Evolutionary conservation across 92 coral and sea anemone genomes (phyloP), one percentile per base, ranked within the genome.

Genomic region (Nematostella vectensis): DNA sequence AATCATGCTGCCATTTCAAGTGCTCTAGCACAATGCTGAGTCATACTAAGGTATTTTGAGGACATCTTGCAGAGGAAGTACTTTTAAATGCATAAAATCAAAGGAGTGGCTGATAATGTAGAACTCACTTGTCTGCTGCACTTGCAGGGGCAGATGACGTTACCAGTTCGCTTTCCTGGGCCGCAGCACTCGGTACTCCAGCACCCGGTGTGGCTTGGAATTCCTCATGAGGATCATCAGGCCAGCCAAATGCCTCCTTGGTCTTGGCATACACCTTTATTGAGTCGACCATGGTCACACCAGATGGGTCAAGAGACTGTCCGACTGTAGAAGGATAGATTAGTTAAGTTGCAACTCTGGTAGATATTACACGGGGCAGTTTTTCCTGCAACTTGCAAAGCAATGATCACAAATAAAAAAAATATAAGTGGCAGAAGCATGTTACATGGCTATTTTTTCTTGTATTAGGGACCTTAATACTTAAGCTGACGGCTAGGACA

Each of bases 171-270:
- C 61, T 77, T 62, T 88, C 95, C 19, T 80, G 68, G 54, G 62
- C 68, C 2, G 70, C 42, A 15, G 94, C 21, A 27, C 78, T 67
- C 15, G 62, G 73, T 18, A 50, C 31, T 21, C 80, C 80, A 27
- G 69, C 43, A 20, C 82, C 66, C 29, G 96, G 78, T 22, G 96
- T 78, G 21, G 99, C 57, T 4, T 83, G 76, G 19, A 59, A 55
- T 53, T 93, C 99, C 24, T 93, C 99, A 54, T 82, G 99, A 0
- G 86, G 88, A 28, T 93, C 99, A 50, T 93, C 99, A 2, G 99
- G 99, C 99, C 99, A 93, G 39, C 99, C 99, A 75, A 93, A 93
- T 12, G 78, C 86, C 67, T 93, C 99, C 50, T 93, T 93, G 15
- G 85, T 93, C 71, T 82, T 85, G 37, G 81, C 57, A 21, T 93